Evolutionary conservation across 2,888 invertebrate species (phyloP), one percentile per base, ranked within the genome.

Genomic region (Diarsia dahlii): DNA sequence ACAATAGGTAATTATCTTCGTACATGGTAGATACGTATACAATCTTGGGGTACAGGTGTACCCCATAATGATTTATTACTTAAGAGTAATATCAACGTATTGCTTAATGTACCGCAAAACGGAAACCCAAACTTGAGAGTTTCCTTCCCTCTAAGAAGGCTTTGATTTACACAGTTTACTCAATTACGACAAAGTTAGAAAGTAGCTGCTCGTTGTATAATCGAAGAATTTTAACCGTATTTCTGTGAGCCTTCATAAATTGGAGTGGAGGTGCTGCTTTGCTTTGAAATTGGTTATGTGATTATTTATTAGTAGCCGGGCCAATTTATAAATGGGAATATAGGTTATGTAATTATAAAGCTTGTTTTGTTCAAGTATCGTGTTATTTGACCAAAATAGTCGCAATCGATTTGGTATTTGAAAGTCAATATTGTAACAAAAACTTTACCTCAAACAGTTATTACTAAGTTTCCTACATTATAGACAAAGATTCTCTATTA

Each of bases 81-180:
- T 83, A 56, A 62, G 70, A 76, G 76, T 68, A 76, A 75, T 71
- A 71, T 54, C 65, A 50, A 72, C 67, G 68, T 64, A 65, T 63
- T 74, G 76, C 81, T 62, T 85, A 86, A 85, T 85, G 87, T 85
- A 79, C 78, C 73, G 84, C 66, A 23, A 78, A 85, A 84, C 68
- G 84, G 76, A 66, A 84, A 63, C 39, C 58, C n/a, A 69, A 85
- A 85, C 74, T 85, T 76, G 56, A 54, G 66, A 85, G 23, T 81
- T 76, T 69, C 63, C 56, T 56, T 73, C 68, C 72, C 76, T 78
- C 70, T 72, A 72, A 73, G 52, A 63, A 69, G 54, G 50, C 81
- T 75, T 86, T 84, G 84, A 84, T 75, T 85, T 84, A 81, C 74
- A 84, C 78, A 65, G 76, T 75, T 75, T 74, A 84, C 87, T 67